Conservation (phyloP, 1,140 invertebrate species). For the Apocrypta bakeri region DNA sequence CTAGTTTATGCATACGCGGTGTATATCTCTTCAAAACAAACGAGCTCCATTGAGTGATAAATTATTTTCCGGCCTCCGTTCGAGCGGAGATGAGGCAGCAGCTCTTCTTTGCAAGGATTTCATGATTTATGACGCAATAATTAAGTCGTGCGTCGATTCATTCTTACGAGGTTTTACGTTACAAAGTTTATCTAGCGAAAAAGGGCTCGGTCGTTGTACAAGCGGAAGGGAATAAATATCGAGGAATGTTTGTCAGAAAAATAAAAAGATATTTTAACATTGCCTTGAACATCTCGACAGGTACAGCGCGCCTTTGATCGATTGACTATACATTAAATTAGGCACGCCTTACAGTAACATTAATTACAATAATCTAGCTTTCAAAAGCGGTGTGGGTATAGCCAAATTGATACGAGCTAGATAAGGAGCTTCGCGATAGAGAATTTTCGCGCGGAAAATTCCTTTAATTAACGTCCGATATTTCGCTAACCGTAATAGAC, state of each 20-base stretch:
- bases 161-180: too few species aligned
- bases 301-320: too few species aligned
- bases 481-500: background rate
- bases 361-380: background rate
- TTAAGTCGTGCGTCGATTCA: background rate
- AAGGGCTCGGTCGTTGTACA: too few species aligned
- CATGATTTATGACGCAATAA: slow-evolving; percentile 14
- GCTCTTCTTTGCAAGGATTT: background rate
- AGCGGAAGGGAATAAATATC: too few species aligned
- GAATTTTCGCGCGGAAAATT: background rate
- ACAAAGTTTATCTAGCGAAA: too few species aligned
- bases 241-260: too few species aligned
- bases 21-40: background rate
- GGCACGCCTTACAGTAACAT: background rate
- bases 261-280: too few species aligned
- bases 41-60: background rate
- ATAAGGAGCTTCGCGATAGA: background rate
- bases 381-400: background rate
- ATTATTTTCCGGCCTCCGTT: background rate
- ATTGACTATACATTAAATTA: background rate
- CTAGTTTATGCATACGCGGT: background rate
- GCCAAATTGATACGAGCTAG: too few species aligned
- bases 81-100: background rate
- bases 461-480: background rate
- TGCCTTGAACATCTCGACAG: too few species aligned